Evolutionary conservation across 2,797 vertebrate genomes (phyloP).

Genomic region (Benthosema pterotum): DNA sequence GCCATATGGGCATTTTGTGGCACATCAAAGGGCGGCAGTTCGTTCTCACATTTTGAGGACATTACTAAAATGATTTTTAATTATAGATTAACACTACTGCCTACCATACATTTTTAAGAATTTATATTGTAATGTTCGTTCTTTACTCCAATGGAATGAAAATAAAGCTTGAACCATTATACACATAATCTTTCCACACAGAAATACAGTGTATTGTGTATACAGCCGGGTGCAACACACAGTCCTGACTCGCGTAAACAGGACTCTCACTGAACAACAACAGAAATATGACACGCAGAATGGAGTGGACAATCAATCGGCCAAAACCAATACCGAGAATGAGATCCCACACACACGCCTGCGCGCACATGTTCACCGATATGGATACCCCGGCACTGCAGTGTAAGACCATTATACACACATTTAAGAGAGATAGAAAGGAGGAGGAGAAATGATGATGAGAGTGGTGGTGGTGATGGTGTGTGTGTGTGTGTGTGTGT

Average conservation of each 20-base stretch:
- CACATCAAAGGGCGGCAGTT: too few species aligned
- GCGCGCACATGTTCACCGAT: slow-evolving; percentile 19
- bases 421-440: slow-evolving; percentile 41
- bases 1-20: too few species aligned
- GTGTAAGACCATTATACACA: slow-evolving; percentile 62
- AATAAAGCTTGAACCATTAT: too few species aligned
- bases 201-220: too few species aligned
- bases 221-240: too few species aligned
- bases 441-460: slow-evolving; percentile 39
- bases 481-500: slow-evolving; percentile 23
- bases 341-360: slow-evolving; percentile 13
- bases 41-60: too few species aligned
- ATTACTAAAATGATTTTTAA: too few species aligned
- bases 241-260: slow-evolving; percentile 5
- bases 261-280: slow-evolving; percentile 42
- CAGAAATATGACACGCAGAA: slow-evolving; percentile 58
- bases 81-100: too few species aligned
- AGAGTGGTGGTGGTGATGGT: slow-evolving; percentile 28
- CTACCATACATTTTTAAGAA: too few species aligned
- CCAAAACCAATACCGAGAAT: slow-evolving; percentile 39
- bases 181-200: too few species aligned
- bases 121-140: too few species aligned
- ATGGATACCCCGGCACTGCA: slow-evolving; percentile 63
- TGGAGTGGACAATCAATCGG: slow-evolving; percentile 47
- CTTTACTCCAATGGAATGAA: too few species aligned